phyloP scores from a whole-genome alignment of 2,888 invertebrate species.

The Agrotis segetum region DNA sequence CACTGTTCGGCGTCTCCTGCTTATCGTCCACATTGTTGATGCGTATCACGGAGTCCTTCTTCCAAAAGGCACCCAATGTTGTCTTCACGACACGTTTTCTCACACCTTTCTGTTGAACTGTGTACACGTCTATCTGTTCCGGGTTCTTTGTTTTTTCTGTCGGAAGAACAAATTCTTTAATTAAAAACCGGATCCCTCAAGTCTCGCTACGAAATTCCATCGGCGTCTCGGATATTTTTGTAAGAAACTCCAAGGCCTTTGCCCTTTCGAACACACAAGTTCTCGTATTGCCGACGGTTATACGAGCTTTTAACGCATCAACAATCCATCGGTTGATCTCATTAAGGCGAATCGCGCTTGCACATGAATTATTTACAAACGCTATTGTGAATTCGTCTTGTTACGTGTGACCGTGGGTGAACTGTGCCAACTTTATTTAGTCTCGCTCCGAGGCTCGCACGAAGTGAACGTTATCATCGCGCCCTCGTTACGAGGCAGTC shows the following conservation, averaged over 20 bases:
- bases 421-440: constrained; percentile 79
- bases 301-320: constrained; percentile 69
- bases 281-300: constrained; percentile 58
- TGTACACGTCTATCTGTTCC: constrained; percentile 93
- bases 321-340: constrained; percentile 68
- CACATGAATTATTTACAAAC: constrained; percentile 83
- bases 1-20: constrained; percentile 92
- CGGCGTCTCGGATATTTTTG: constrained; percentile 49
- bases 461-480: constrained; percentile 73
- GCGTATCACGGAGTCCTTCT: constrained; percentile 92
- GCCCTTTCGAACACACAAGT: constrained; percentile 66
- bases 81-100: constrained; percentile 92
- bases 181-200: constrained; percentile 53
- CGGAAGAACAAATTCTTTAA: constrained; percentile 67
- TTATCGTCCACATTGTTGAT: constrained; percentile 94
- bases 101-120: constrained; percentile 91
- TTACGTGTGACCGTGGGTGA: constrained; percentile 74
- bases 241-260: constrained; percentile 65
- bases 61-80: constrained; percentile 93
- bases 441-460: constrained; percentile 71
- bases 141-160: constrained; percentile 94
- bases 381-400: constrained; percentile 74
- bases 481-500: constrained; percentile 66
- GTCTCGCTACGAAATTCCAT: constrained; percentile 55
- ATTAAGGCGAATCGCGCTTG: constrained; percentile 66